Percentiles rank a stretch among this genome's conserved stretches.
Evolutionary conservation across 1,140 invertebrate species (phyloP).

Genomic region (Drosophila athabasca): DNA sequence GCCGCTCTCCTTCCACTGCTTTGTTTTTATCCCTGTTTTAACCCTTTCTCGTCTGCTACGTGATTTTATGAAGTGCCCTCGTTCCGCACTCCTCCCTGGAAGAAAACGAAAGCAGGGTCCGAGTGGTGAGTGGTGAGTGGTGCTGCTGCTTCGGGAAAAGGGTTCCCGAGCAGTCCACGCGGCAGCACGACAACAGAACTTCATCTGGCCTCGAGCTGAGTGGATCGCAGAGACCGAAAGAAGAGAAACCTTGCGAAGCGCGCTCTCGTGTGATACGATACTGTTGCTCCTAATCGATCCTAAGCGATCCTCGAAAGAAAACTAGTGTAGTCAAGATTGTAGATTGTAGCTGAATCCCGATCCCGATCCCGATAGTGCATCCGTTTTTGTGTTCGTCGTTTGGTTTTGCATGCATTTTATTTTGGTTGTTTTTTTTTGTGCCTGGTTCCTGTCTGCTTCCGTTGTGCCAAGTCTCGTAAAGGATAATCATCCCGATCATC

Average conservation of each 20-base stretch:
- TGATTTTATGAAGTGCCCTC: constrained; percentile 65
- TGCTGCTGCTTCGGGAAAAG: constrained; percentile 45
- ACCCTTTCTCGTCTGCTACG: constrained; percentile 68
- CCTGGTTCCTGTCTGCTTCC: constrained; percentile 39
- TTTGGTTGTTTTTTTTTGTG: constrained; percentile 59
- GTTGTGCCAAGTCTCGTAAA: constrained; percentile 7
- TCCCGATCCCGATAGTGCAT: constrained; percentile 24
- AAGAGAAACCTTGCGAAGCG: constrained; percentile 32
- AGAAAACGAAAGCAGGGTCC: constrained; percentile 63
- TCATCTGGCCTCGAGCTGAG: constrained; percentile 80
- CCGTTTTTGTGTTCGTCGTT: constrained; percentile 22
- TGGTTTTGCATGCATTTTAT: constrained; percentile 63
- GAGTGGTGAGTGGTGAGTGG: background rate
- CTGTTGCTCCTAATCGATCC: constrained; percentile 13
- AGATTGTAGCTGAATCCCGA: constrained; percentile 37
- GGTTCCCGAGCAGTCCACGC: constrained; percentile 61
- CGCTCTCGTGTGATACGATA: constrained; percentile 42
- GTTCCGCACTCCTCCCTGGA: constrained; percentile 55
- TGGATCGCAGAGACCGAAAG: constrained; percentile 64
- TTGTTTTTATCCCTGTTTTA: constrained; percentile 44
- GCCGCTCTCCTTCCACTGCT: constrained; percentile 9
- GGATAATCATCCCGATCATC: constrained; percentile 1
- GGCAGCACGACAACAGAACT: constrained; percentile 62
- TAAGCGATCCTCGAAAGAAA: background rate
- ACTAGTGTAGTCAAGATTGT: constrained; percentile 27